Percentiles rank a stretch among this genome's conserved stretches.
These are phyloP conservation scores for Nothura maculosa DNA, from an alignment of 2,797 vertebrate genomes.

Conservation along the genomic window DNA sequence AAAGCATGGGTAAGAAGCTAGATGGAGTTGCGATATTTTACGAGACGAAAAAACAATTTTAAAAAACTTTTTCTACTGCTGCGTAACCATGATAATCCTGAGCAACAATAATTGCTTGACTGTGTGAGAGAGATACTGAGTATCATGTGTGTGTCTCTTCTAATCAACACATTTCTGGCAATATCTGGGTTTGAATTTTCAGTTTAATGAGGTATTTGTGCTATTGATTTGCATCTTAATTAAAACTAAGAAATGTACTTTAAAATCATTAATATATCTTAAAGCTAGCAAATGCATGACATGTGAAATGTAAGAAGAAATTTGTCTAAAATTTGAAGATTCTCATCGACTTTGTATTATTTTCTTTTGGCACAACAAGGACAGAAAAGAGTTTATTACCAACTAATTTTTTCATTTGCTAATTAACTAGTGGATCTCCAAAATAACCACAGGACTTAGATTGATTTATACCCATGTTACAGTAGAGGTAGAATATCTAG, in stretches of 20 bases:
- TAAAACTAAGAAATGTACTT: not conserved
- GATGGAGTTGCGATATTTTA: not conserved
- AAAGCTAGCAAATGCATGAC: not conserved
- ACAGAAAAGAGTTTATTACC: not conserved
- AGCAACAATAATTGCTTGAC: not conserved
- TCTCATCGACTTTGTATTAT: not conserved
- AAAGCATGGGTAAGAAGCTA: not conserved
- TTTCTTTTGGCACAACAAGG: not conserved
- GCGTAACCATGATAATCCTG: not conserved
- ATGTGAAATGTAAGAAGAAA: not conserved
- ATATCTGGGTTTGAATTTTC: not conserved
- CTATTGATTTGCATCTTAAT: not conserved
- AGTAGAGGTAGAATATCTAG: not conserved
- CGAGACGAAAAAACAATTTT: not conserved
- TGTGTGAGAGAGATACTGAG: not conserved
- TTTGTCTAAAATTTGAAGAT: not conserved
- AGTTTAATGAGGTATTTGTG: not conserved
- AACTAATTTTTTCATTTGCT: not conserved
- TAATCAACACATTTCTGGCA: not conserved
- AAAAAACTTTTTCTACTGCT: not conserved
- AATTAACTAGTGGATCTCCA: not conserved
- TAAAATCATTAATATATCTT: not conserved
- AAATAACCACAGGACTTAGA: not conserved
- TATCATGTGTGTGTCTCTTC: accelerated
- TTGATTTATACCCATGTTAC: not conserved